Percentiles rank a stretch among this genome's conserved stretches.
These are phyloP conservation scores for Hydrochoerus hydrochaeris DNA, from an alignment of 2,113 vertebrate genomes.

Conservation along the genomic window DNA sequence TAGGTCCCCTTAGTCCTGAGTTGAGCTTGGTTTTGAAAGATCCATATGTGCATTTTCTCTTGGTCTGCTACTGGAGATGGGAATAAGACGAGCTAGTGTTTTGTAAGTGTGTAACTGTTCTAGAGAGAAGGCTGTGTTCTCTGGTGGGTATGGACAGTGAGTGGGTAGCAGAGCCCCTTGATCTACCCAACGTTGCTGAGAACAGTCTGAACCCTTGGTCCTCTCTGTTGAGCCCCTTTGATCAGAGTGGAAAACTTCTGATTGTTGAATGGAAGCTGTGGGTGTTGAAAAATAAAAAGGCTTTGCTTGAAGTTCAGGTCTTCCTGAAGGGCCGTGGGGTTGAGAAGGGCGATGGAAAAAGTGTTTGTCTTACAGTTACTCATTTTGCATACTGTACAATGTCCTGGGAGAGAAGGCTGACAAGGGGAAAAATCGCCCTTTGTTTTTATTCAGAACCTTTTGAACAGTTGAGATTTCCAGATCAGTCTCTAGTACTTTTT, in stretches of 20 bases:
- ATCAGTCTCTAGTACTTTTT: background rate
- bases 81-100: background rate
- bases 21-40: background rate
- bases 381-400: conserved; percentile 78
- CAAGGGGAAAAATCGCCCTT: conserved; percentile 76
- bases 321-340: conserved; percentile 69
- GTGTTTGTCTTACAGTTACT: conserved; percentile 80
- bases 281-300: conserved; percentile 80
- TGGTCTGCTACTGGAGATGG: background rate
- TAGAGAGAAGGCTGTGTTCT: background rate
- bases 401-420: conserved; percentile 78
- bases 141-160: background rate
- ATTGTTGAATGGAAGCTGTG: conserved; percentile 82
- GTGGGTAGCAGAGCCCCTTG: conserved; percentile 53
- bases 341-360: conserved; percentile 79
- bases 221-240: conserved; percentile 70
- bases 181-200: conserved; percentile 67
- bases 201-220: conserved; percentile 53
- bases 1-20: background rate
- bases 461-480: conserved; percentile 74
- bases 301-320: conserved; percentile 76
- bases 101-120: background rate
- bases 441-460: conserved; percentile 75
- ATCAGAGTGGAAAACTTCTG: conserved; percentile 82
- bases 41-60: background rate